Conservation (phyloP, 2,797 vertebrate genomes). For the Phyllotis vaccarum region DNA sequence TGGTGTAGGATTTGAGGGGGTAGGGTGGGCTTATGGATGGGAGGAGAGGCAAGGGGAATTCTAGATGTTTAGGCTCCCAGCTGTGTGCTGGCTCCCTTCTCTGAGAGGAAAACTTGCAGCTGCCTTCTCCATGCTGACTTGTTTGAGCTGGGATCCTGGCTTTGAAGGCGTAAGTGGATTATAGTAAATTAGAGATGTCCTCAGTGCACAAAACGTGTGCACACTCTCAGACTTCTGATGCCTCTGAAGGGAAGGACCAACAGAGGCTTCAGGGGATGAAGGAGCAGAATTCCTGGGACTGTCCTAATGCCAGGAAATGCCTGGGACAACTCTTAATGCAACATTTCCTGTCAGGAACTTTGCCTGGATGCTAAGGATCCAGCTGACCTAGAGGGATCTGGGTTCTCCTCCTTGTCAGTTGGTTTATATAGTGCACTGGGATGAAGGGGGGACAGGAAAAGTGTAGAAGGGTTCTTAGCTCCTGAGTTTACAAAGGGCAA, state of each 20-base stretch:
- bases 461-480: neutral
- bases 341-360: neutral
- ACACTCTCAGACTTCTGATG: constrained; percentile 73
- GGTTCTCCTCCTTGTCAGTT: neutral
- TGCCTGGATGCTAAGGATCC: neutral
- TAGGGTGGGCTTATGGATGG: accelerated
- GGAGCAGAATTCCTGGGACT: neutral
- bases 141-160: constrained; percentile 70
- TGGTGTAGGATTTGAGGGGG: neutral
- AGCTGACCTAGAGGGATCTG: neutral
- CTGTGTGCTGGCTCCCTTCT: constrained; percentile 8
- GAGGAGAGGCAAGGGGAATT: neutral
- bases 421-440: neutral
- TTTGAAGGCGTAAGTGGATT: constrained; percentile 87
- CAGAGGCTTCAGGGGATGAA: neutral
- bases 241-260: constrained; percentile 20
- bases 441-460: neutral
- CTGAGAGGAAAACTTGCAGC: constrained; percentile 34
- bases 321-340: neutral
- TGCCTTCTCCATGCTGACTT: constrained; percentile 78
- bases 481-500: neutral
- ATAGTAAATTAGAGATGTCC: constrained; percentile 86
- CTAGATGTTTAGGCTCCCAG: neutral
- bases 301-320: neutral
- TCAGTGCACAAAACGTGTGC: constrained; percentile 73